A percentile compares a stretch with the other conserved stretches of the same genome.
Conservation (phyloP, 2,113 vertebrate species). For the Pteropus alecto region DNA sequence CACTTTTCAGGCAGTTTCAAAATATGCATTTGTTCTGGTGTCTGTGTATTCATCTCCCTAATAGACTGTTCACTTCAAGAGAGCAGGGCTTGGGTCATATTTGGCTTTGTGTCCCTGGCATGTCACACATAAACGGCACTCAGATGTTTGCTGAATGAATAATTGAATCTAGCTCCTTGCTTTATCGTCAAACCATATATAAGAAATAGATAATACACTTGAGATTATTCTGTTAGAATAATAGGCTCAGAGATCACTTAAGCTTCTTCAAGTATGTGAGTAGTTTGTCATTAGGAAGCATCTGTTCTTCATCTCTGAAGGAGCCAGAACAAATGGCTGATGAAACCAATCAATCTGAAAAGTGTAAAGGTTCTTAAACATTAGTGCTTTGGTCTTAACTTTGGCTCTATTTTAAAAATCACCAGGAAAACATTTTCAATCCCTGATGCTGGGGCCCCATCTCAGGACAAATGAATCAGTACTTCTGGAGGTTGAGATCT, state of each 20-base stretch:
- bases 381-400: neutral
- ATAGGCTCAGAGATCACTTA: neutral
- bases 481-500: neutral
- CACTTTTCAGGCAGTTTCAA: neutral
- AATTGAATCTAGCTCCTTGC: conserved; percentile 17
- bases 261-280: neutral
- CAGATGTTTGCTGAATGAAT: neutral
- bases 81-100: neutral
- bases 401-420: conserved; percentile 38
- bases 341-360: neutral
- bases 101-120: neutral
- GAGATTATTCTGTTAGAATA: conserved; percentile 17
- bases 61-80: neutral
- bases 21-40: neutral
- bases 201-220: conserved; percentile 19
- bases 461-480: neutral
- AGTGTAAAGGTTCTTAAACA: conserved; percentile 19
- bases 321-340: neutral
- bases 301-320: conserved; percentile 18
- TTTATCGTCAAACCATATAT: neutral
- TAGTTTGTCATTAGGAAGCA: neutral
- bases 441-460: neutral
- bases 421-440: neutral
- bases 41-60: neutral
- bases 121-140: neutral